Evolutionary conservation across 2,797 vertebrate genomes (phyloP).

Genomic region (Pelochelys cantorii): DNA sequence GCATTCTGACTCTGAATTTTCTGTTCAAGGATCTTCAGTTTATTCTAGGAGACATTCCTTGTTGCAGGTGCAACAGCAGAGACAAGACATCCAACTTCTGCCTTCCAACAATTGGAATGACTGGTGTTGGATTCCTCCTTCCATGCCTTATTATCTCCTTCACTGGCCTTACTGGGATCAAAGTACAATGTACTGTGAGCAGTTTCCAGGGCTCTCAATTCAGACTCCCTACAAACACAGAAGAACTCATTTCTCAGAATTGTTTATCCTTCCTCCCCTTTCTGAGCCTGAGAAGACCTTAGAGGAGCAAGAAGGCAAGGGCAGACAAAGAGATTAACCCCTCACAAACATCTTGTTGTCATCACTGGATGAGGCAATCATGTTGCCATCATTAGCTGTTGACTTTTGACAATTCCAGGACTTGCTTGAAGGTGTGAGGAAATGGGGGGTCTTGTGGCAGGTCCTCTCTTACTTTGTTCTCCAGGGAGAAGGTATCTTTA

Average conservation of each 20-base stretch:
- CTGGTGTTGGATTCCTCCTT: neutral
- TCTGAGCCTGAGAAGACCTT: neutral
- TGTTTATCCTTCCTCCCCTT: neutral
- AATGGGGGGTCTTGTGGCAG: neutral
- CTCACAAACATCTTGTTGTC: no score
- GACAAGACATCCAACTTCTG: neutral
- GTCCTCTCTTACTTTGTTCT: neutral
- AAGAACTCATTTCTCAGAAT: no score
- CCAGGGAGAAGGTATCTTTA: neutral
- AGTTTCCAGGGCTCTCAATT: neutral
- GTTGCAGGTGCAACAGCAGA: neutral
- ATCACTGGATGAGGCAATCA: no score
- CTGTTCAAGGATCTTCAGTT: neutral
- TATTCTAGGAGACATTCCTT: neutral
- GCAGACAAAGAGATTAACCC: neutral
- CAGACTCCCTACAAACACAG: neutral
- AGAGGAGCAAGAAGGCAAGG: neutral
- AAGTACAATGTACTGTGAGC: neutral
- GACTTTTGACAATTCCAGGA: neutral
- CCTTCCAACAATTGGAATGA: neutral
- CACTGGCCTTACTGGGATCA: neutral
- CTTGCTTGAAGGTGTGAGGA: neutral
- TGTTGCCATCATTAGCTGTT: neutral
- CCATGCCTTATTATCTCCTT: neutral
- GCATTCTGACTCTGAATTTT: neutral